phyloP scores from a whole-genome alignment of 2,113 vertebrate species.

The Aix galericulata region DNA sequence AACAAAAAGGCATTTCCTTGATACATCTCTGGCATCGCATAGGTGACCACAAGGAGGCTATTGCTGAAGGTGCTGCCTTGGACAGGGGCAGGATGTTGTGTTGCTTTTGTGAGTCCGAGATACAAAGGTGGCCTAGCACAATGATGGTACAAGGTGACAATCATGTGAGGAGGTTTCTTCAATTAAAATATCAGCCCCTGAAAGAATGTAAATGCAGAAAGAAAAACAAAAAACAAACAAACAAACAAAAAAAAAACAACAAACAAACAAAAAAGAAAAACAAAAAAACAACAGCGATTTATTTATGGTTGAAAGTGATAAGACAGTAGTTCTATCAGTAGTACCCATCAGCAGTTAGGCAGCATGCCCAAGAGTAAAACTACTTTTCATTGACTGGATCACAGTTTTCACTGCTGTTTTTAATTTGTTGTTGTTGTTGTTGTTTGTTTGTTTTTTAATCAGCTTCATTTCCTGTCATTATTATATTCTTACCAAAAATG shows the following conservation, averaged over 20 bases:
- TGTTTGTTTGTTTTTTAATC: neutral
- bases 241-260: too few relatives aligned
- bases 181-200: neutral
- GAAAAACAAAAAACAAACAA: too few relatives aligned
- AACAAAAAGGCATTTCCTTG: neutral
- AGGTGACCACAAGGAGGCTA: rapidly evolving
- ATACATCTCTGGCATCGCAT: neutral
- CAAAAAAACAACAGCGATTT: neutral
- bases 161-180: neutral
- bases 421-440: too few relatives aligned
- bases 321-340: neutral
- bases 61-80: neutral
- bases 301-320: neutral
- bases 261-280: too few relatives aligned
- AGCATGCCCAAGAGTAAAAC: neutral
- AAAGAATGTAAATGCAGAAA: neutral
- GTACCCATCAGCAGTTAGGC: neutral
- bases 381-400: neutral
- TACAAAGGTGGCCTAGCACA: neutral
- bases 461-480: neutral
- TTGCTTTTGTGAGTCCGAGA: neutral
- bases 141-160: neutral
- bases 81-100: neutral
- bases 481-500: neutral
- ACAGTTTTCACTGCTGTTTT: neutral